These are phyloP conservation scores for Drosophila novamexicana DNA, from an alignment of 1,140 invertebrate genomes.

Conservation along the genomic window DNA sequence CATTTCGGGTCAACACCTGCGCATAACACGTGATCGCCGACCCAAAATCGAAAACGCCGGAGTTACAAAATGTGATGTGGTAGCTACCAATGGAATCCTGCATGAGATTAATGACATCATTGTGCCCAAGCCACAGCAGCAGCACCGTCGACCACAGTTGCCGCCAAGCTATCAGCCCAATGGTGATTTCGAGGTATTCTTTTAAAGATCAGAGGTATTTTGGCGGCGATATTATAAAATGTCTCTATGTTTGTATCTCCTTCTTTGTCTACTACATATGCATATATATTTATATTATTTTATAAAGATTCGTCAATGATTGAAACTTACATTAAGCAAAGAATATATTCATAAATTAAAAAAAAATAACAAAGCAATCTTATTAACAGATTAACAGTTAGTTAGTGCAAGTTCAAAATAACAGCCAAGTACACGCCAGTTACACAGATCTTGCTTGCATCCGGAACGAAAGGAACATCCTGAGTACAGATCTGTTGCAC, in stretches of 20 bases:
- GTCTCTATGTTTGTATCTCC: conserved; percentile 35
- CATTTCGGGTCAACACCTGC: conserved; percentile 84
- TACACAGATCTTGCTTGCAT: too few species aligned
- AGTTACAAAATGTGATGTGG: conserved; percentile 86
- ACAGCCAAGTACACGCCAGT: too few species aligned
- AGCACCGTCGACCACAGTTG: conserved; percentile 63
- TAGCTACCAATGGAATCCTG: conserved; percentile 87
- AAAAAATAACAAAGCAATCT: too few species aligned
- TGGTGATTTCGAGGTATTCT: conserved; percentile 82
- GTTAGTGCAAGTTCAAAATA: too few species aligned
- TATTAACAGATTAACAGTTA: too few species aligned
- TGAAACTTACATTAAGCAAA: conserved; percentile 36
- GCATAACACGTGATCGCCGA: conserved; percentile 85
- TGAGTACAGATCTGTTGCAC: too few species aligned
- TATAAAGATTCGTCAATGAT: conserved; percentile 68
- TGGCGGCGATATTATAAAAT: neutral
- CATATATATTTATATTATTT: conserved; percentile 75
- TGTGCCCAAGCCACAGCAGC: conserved; percentile 60
- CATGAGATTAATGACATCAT: conserved; percentile 87
- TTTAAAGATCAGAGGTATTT: conserved; percentile 42
- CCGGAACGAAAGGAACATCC: too few species aligned
- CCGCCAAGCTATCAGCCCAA: conserved; percentile 58
- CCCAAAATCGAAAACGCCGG: conserved; percentile 86
- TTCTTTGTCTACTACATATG: conserved; percentile 29
- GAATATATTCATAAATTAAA: conserved; percentile 1